These are phyloP conservation scores for Adelges cooleyi DNA, from an alignment of 1,140 invertebrate species.

Conservation along the genomic window DNA sequence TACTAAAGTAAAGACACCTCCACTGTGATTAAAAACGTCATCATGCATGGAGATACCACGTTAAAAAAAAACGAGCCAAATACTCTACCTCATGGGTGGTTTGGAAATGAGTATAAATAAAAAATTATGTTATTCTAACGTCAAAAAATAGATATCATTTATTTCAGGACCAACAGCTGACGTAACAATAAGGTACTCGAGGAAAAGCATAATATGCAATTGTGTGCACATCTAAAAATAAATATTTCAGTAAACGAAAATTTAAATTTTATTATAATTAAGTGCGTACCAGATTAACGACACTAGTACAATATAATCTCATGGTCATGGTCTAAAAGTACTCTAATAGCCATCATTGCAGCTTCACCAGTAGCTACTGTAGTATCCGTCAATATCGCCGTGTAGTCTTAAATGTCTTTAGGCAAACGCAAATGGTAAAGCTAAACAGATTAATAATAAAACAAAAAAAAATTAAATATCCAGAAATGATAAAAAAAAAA, in stretches of 20 bases:
- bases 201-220: slow-evolving; percentile 96
- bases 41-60: no score
- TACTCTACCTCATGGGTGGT: no score
- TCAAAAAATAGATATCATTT: no score
- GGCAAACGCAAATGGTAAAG: slow-evolving; percentile 91
- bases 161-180: slow-evolving; percentile 95
- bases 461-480: slow-evolving; percentile 23
- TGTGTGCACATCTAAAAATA: slow-evolving; percentile 71
- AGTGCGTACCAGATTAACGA: slow-evolving; percentile 66
- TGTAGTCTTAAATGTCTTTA: slow-evolving; percentile 94
- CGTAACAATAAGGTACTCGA: slow-evolving; percentile 86
- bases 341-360: slow-evolving; percentile 97
- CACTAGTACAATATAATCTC: slow-evolving; percentile 85
- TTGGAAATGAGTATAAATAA: no score
- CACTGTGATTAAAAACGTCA: no score
- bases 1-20: no score
- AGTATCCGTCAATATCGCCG: slow-evolving; percentile 95
- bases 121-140: no score
- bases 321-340: slow-evolving; percentile 92
- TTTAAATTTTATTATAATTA: background rate
- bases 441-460: slow-evolving; percentile 44
- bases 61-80: no score
- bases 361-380: slow-evolving; percentile 95
- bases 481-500: background rate
- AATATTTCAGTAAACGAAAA: no score